Evolutionary conservation across 2,888 invertebrate species (phyloP).

Genomic region (Drosophila mayaguana): DNA sequence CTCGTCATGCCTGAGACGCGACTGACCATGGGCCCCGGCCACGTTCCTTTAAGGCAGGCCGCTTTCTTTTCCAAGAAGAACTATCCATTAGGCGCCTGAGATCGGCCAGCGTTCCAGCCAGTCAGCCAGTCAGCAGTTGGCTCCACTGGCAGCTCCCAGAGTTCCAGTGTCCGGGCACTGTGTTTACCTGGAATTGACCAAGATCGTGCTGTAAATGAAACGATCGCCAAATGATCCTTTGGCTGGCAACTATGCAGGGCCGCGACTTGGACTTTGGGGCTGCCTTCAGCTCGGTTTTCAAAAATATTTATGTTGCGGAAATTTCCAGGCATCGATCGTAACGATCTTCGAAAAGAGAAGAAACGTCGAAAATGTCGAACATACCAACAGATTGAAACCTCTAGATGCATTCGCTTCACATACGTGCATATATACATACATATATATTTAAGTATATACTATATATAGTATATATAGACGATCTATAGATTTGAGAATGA

Average conservation of each 20-base stretch:
- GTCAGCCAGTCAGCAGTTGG: conserved; percentile 20
- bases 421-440: not conserved
- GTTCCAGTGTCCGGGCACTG: conserved; percentile 11
- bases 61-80: conserved; percentile 78
- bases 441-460: not conserved
- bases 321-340: conserved; percentile 46
- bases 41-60: conserved; percentile 79
- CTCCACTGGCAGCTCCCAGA: conserved; percentile 19
- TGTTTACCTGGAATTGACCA: conserved; percentile 73
- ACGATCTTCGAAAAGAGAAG: conserved; percentile 29
- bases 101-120: conserved; percentile 53
- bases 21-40: conserved; percentile 54
- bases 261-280: conserved; percentile 17
- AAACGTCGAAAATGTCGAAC: conserved; percentile 1
- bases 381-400: not conserved
- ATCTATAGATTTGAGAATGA: conserved; percentile 14
- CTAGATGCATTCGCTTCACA: not conserved
- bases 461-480: not conserved
- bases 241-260: conserved; percentile 27
- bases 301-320: conserved; percentile 60
- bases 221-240: conserved; percentile 67
- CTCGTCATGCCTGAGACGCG: conserved; percentile 36
- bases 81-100: conserved; percentile 80
- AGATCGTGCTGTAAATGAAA: conserved; percentile 68
- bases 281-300: conserved; percentile 36